Conservation (phyloP, 2,113 vertebrate genomes). For the Malurus cyaneus region DNA sequence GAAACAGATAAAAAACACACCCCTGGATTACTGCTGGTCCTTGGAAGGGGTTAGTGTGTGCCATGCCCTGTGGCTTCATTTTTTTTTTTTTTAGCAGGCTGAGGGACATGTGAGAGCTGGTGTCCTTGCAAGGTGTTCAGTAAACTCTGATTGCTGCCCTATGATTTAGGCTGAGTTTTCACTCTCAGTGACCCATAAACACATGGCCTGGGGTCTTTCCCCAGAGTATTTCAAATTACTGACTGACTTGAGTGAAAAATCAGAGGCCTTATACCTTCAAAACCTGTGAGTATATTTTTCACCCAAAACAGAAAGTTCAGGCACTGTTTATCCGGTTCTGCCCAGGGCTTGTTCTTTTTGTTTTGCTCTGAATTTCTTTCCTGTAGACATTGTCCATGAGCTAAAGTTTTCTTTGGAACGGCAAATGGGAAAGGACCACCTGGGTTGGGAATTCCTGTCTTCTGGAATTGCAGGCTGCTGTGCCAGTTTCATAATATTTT, state of each 20-base stretch:
- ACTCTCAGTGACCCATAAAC: neutral
- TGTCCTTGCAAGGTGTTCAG: neutral
- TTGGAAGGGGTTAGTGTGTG: neutral
- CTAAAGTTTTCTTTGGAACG: conserved; percentile 47
- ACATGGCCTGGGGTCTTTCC: neutral
- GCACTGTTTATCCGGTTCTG: conserved; percentile 16
- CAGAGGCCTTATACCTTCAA: neutral
- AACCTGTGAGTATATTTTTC: neutral
- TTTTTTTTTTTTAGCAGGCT: neutral
- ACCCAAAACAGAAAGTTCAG: neutral
- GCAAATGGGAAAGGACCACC: conserved; percentile 40
- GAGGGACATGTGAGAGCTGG: neutral
- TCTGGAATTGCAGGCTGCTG: conserved; percentile 21
- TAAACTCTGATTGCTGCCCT: neutral
- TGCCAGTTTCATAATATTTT: conserved; percentile 15
- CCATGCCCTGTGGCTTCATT: neutral
- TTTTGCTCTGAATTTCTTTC: conserved; percentile 36
- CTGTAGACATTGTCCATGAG: neutral
- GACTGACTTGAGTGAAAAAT: neutral
- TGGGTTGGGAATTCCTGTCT: conserved; percentile 41
- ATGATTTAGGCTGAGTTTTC: neutral
- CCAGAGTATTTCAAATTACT: neutral
- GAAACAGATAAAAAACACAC: neutral
- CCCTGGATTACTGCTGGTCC: neutral
- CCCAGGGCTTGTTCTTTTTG: neutral